Evolutionary conservation across 2,888 invertebrate species (phyloP).

Genomic region (Drosophila melanocephala): DNA sequence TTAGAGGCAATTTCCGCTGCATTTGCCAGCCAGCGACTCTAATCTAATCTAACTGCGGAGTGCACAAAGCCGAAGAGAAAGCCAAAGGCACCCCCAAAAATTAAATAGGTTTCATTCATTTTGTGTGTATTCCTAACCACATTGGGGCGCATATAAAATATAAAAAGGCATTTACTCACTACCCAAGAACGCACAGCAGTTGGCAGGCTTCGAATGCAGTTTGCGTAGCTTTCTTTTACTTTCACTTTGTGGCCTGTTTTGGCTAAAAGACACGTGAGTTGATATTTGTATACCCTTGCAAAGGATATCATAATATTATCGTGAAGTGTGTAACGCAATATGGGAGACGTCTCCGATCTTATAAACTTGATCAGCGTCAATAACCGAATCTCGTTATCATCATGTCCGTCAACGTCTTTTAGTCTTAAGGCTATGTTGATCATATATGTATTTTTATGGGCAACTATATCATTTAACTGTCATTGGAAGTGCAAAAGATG

Average conservation of each 20-base stretch:
- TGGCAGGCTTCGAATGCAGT: conserved; percentile 58
- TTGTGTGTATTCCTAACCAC: conserved; percentile 42
- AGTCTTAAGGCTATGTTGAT: too few species aligned
- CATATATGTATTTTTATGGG: too few species aligned
- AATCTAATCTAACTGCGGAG: conserved; percentile 66
- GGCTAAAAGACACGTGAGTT: conserved; percentile 9
- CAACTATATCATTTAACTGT: background rate
- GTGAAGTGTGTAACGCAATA: background rate
- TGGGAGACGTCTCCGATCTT: too few species aligned
- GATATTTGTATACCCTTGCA: background rate
- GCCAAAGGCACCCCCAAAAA: conserved; percentile 48
- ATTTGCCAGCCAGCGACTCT: conserved; percentile 33
- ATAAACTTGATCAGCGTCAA: background rate
- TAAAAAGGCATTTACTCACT: conserved; percentile 39
- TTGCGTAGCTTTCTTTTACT: conserved; percentile 51
- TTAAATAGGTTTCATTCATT: conserved; percentile 51
- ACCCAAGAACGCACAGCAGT: conserved; percentile 2
- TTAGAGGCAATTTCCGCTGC: conserved; percentile 36
- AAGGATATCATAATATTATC: background rate
- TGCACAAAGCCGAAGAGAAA: conserved; percentile 48
- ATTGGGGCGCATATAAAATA: conserved; percentile 38
- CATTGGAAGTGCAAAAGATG: background rate
- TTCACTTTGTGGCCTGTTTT: conserved; percentile 38
- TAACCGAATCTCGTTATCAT: background rate
- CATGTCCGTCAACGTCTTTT: background rate